Evolutionary conservation across 37 sponge, comb jelly and placozoan genomes (phyloP), one percentile per base, ranked within the genome.

Genomic region (Beroe ovata): DNA sequence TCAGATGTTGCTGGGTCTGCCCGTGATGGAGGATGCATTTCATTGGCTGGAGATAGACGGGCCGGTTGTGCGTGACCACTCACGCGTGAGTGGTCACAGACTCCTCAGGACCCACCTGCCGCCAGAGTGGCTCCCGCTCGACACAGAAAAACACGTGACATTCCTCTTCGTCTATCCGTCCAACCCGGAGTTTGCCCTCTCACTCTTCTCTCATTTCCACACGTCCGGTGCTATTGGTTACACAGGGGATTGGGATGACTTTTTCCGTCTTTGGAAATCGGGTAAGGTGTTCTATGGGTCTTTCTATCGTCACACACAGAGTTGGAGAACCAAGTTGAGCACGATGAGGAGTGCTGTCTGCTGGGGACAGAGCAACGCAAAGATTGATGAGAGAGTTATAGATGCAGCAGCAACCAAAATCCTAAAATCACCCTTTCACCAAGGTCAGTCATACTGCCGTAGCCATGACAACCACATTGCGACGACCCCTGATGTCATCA

Each of bases 1-100:
- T 32, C 84, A 77, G 84, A 42, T 77, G 54, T 4, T 77, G 47
- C 47, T 77, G 47, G 84, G 84, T 4, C 84, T 77, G 8, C 84
- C 84, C 21, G 54, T 42, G n/a, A n/a, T 42, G 54, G 84, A 77
- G 84, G 84, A 77, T 29, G 41, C 18, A 54, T 77, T 77, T 26
- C 84, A 77, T 54, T 77, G 84, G 84, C 28, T 77, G 28, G 84
- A 77, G 84, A 42, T 77, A 42, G 84, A 77, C 84, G 84, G 84
- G 47, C 19, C 18, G 22, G 25, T 3, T 1, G 54, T 42, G 8
- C 18, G n/a, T 33, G 84, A 42, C 4, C 38, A 77, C 36, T 16
- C 42, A 38, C 84, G 20, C n/a, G 47, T 77, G 36, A 36, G 54
- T 11, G 84, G 84, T 8, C 35, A 36, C 26, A 42, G 84, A 4